Evolutionary conservation across 2,113 vertebrate species (phyloP).

Genomic region (Ovis canadensis): DNA sequence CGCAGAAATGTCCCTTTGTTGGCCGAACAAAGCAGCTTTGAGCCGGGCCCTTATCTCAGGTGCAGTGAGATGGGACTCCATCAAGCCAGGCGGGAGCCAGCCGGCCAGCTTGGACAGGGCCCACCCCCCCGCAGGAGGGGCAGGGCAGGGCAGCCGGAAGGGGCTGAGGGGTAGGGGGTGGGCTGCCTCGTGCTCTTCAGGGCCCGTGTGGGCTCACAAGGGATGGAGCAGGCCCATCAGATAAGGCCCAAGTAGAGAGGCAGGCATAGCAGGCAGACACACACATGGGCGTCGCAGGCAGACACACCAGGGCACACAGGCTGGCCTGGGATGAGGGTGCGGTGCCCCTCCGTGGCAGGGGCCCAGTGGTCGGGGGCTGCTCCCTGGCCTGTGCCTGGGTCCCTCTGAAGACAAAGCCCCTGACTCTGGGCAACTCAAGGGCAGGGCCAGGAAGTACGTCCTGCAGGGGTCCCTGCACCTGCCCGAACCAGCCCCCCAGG

Average conservation of each 20-base stretch:
- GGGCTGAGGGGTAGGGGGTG: neutral
- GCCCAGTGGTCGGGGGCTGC: too few relatives aligned
- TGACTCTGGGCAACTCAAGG: accelerated
- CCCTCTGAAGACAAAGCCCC: neutral
- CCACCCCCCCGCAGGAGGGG: neutral
- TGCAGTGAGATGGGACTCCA: neutral
- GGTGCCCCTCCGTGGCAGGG: accelerated
- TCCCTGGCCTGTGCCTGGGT: neutral
- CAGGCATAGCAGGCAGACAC: neutral
- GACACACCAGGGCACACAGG: neutral
- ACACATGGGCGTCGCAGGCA: neutral
- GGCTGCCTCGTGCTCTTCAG: accelerated
- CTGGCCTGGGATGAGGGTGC: neutral
- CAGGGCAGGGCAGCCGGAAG: neutral
- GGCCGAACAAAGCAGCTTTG: slow-evolving; percentile 56
- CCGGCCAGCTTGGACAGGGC: neutral
- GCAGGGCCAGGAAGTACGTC: neutral
- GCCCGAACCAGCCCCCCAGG: neutral
- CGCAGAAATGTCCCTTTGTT: slow-evolving; percentile 71
- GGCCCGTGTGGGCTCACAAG: neutral
- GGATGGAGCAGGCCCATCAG: accelerated
- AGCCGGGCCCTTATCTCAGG: slow-evolving; percentile 60
- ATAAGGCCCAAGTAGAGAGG: neutral
- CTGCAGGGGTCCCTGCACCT: too few relatives aligned
- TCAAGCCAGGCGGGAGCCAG: neutral